A percentile compares a stretch with the other conserved stretches of the same genome.
Conservation (phyloP, 1,140 invertebrate species). For the Zaprionus ghesquierei region DNA sequence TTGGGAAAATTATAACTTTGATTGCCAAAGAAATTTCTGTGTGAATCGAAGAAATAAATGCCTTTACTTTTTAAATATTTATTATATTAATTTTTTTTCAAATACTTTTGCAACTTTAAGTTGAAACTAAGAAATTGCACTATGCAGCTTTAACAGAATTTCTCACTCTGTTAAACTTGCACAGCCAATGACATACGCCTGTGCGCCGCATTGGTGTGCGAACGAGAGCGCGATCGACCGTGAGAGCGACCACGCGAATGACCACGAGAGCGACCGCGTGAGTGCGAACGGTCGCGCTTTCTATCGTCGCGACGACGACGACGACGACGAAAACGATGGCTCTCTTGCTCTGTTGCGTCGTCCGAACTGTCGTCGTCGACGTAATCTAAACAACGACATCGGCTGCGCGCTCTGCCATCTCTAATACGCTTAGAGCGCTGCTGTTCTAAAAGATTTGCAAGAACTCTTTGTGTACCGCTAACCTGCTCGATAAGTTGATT, state of each 20-base stretch:
- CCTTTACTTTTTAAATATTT: neutral
- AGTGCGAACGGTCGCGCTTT: slow-evolving; percentile 27
- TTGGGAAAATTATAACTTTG: neutral
- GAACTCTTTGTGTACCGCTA: slow-evolving; percentile 6
- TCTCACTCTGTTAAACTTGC: neutral
- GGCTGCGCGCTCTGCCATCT: neutral
- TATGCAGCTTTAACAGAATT: neutral
- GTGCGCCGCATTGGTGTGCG: slow-evolving; percentile 1
- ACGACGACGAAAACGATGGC: neutral
- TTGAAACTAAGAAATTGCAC: neutral
- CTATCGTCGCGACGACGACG: neutral
- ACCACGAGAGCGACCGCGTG: slow-evolving; percentile 30
- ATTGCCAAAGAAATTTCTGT: neutral
- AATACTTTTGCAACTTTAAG: neutral
- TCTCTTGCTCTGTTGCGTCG: neutral
- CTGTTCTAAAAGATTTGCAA: slow-evolving; percentile 1
- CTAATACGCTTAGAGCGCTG: neutral
- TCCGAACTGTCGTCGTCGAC: neutral
- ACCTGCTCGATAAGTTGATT: slow-evolving; percentile 2
- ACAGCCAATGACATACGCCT: slow-evolving; percentile 28
- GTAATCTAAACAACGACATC: neutral
- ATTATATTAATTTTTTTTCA: neutral
- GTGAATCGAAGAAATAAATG: neutral
- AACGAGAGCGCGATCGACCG: slow-evolving; percentile 33
- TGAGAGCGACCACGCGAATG: slow-evolving; percentile 33